Evolutionary conservation across 2,888 invertebrate genomes (phyloP).

Genomic region (Tinea semifulvella): DNA sequence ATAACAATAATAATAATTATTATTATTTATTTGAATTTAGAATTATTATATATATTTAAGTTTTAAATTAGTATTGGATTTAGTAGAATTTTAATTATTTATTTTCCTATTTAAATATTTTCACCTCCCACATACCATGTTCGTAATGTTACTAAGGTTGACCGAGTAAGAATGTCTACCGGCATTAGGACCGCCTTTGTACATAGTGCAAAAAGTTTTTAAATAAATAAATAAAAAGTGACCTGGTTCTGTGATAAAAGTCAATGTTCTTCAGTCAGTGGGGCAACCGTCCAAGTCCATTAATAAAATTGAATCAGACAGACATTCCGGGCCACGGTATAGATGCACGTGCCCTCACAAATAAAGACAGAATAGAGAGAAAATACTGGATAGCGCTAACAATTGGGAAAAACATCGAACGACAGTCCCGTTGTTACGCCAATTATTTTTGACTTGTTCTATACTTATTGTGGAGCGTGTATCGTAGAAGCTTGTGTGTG

Average conservation of each 20-base stretch:
- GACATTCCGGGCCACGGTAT: slow-evolving; percentile 59
- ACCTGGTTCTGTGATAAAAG: background rate
- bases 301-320: slow-evolving; percentile 66
- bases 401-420: slow-evolving; percentile 1
- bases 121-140: too few relatives aligned
- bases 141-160: too few relatives aligned
- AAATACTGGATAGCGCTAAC: background rate
- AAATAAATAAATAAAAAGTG: background rate
- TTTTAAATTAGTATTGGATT: too few relatives aligned
- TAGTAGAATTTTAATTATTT: background rate
- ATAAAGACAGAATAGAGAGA: background rate
- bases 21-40: too few relatives aligned
- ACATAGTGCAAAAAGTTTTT: too few relatives aligned
- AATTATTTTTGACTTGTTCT: too few relatives aligned
- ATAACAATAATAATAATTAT: too few relatives aligned
- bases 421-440: background rate
- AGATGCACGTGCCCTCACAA: slow-evolving; percentile 38
- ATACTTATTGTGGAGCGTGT: too few relatives aligned
- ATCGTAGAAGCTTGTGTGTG: too few relatives aligned
- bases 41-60: too few relatives aligned
- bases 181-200: too few relatives aligned
- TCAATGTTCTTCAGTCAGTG: slow-evolving; percentile 35
- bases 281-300: slow-evolving; percentile 66
- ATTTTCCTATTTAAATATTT: background rate
- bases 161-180: too few relatives aligned